These are phyloP conservation scores for Stegastes partitus DNA, from an alignment of 2,113 vertebrate species.

Conservation along the genomic window DNA sequence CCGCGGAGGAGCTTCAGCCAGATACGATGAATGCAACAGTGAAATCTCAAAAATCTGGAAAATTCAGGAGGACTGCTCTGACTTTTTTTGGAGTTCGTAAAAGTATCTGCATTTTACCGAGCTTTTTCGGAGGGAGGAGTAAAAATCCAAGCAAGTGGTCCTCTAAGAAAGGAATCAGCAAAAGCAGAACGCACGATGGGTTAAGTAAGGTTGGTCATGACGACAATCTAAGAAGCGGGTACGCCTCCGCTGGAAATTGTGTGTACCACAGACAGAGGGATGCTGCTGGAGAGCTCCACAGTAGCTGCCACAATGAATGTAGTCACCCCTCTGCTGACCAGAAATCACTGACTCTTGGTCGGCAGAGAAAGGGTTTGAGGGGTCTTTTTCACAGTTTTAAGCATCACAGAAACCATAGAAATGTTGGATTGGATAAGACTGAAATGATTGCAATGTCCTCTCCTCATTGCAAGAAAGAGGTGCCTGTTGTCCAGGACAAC, in stretches of 20 bases:
- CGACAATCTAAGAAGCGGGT: conserved; percentile 63
- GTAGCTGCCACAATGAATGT: conserved; percentile 70
- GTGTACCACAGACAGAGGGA: conserved; percentile 76
- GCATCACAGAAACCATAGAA: conserved; percentile 90
- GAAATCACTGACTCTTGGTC: conserved; percentile 85
- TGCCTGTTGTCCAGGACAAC: conserved; percentile 71
- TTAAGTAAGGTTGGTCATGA: conserved; percentile 84
- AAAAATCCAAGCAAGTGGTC: conserved; percentile 87
- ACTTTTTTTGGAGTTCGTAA: conserved; percentile 94
- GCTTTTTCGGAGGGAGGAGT: conserved; percentile 91
- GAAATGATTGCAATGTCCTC: conserved; percentile 77
- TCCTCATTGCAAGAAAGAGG: conserved; percentile 66
- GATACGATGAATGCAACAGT: conserved; percentile 63
- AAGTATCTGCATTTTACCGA: conserved; percentile 94
- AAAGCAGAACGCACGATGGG: conserved; percentile 94
- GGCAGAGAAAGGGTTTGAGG: conserved; percentile 92
- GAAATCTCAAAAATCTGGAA: conserved; percentile 85
- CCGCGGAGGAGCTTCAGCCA: conserved; percentile 68
- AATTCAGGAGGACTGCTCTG: conserved; percentile 92
- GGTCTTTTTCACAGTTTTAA: conserved; percentile 94
- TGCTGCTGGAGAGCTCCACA: conserved; percentile 70
- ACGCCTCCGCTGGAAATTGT: conserved; percentile 73
- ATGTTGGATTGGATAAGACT: conserved; percentile 81
- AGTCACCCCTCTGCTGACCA: conserved; percentile 80
- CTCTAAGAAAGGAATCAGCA: conserved; percentile 90